These are phyloP conservation scores for Meta bourneti DNA, from an alignment of 2,888 invertebrate species.

Conservation along the genomic window DNA sequence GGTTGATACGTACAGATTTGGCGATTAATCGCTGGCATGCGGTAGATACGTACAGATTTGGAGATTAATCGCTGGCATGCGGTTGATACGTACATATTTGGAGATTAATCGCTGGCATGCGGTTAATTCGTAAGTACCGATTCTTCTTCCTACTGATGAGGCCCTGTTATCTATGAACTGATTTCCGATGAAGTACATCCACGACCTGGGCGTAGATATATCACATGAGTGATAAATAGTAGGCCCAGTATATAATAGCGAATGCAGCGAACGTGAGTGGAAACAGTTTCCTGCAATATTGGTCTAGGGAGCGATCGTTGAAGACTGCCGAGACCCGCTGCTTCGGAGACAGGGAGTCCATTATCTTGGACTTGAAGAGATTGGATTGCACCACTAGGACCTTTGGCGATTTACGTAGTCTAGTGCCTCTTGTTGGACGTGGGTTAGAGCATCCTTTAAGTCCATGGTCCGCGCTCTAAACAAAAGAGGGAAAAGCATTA, in stretches of 20 bases:
- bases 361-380: not conserved
- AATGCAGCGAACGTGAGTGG: constrained; percentile 27
- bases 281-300: constrained; percentile 16
- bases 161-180: too few species aligned
- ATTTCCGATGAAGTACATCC: too few species aligned
- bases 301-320: constrained; percentile 11
- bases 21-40: too few species aligned
- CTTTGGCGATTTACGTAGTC: constrained; percentile 4
- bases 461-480: not conserved
- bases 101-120: too few species aligned
- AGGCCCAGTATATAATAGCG: constrained; percentile 19
- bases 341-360: not conserved
- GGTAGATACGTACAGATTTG: too few species aligned
- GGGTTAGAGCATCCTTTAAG: not conserved
- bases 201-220: too few species aligned
- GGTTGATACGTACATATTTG: too few species aligned
- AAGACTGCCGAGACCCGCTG: not conserved
- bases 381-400: not conserved
- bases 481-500: not conserved
- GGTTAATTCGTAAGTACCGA: too few species aligned
- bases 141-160: too few species aligned
- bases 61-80: too few species aligned
- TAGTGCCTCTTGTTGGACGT: not conserved
- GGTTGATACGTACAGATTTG: too few species aligned
- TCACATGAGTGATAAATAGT: constrained; percentile 10